Evolutionary conservation across 2,113 vertebrate species (phyloP), one percentile per base, ranked within the genome.

Genomic region (Cisticola juncidis): DNA sequence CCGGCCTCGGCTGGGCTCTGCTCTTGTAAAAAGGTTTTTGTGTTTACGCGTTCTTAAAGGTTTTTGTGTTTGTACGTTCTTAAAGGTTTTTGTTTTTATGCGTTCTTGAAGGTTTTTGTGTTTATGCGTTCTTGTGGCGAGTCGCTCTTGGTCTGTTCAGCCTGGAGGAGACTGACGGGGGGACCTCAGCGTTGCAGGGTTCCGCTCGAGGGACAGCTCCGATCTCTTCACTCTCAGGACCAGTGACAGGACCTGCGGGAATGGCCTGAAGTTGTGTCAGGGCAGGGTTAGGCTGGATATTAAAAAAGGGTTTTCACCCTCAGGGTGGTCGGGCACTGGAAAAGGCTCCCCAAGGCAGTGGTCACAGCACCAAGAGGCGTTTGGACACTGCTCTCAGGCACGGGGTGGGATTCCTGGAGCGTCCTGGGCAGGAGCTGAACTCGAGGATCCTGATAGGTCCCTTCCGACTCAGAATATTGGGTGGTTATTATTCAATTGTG

Each of bases 21-120:
- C 13, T 11, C 3, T 5, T 2, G 9, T 18, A 0, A 3, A 9
- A 2, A 4, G 12, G 0, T 3, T 9, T 40, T 45, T 44, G 44
- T 44, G 44, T 38, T 38, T 38, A 11, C 11, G 38, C 38, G 38
- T 38, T 38, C 38, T 38, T 38, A 38, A 38, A 38, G 38, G 38
- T 38, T 19, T 47, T 9, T 47, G 35, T 31, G 25, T 18, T 14
- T 17, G 0, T 17, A 51, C 24, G 8, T 2, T 23, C 10, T 33
- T 36, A 9, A 2, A 4, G 12, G 0, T 3, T 9, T 40, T 45
- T 44, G 44, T 44, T 17, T 38, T 38, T 38, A 11, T 38, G 38
- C 38, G 38, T 38, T 38, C 38, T 38, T 38, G 11, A 38, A 38
- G 38, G 38, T 38, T 19, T 47, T 9, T 47, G 35, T 31, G 25